Percentiles rank a stretch among this genome's conserved stretches.
Evolutionary conservation across 2,797 vertebrate genomes (phyloP).

Genomic region (Hylomyscus alleni): DNA sequence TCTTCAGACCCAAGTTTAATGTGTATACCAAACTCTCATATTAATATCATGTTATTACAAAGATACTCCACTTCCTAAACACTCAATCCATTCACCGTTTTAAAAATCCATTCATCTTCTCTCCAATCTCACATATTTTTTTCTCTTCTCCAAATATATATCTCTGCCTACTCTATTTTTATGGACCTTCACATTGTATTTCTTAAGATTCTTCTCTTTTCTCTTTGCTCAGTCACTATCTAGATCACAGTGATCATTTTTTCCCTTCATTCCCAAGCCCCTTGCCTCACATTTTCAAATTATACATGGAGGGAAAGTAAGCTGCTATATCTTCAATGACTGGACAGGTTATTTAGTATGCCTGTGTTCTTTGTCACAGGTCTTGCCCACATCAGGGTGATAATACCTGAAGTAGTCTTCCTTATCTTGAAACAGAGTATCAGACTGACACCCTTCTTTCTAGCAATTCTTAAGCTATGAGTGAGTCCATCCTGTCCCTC

Average conservation of each 20-base stretch:
- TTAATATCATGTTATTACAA: neutral
- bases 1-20: neutral
- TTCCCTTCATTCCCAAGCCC: neutral
- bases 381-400: too few species aligned
- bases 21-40: neutral
- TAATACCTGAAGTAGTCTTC: neutral
- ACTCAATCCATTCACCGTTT: neutral
- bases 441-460: neutral
- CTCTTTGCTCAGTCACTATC: neutral
- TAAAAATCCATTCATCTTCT: neutral
- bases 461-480: neutral
- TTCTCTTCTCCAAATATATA: neutral
- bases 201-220: neutral
- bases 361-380: neutral
- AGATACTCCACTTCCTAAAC: neutral
- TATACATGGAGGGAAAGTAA: neutral
- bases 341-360: too few species aligned
- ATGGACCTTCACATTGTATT: neutral
- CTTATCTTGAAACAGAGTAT: neutral
- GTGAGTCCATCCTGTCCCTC: neutral
- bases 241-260: neutral
- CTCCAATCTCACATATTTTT: neutral
- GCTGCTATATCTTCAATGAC: neutral
- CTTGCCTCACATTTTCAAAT: neutral
- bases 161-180: neutral